Conservation (phyloP, 2,797 vertebrate species). For the Enteromius radiatus region DNA sequence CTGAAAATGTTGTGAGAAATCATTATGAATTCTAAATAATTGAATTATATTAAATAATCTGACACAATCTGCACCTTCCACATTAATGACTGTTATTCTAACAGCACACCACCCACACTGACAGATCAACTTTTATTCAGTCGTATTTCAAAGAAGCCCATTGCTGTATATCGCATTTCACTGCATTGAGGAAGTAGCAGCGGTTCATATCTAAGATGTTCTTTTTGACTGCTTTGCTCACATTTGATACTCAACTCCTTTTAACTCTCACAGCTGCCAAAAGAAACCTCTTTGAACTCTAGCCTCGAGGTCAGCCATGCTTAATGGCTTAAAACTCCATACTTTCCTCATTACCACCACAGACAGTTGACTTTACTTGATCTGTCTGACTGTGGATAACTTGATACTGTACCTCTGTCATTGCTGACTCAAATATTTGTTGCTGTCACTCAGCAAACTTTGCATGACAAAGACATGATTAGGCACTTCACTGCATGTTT, state of each 20-base stretch:
- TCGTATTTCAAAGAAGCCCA: slow-evolving; percentile 24
- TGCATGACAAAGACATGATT: slow-evolving; percentile 6
- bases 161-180: slow-evolving; percentile 17
- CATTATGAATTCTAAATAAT: slow-evolving; percentile 12
- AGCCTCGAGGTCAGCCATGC: slow-evolving; percentile 49
- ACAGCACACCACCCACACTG: slow-evolving; percentile 40
- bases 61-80: slow-evolving; percentile 5
- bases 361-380: slow-evolving; percentile 46
- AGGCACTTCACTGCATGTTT: neutral
- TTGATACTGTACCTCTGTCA: slow-evolving; percentile 43
- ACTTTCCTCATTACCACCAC: slow-evolving; percentile 36
- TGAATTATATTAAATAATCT: slow-evolving; percentile 15
- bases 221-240: slow-evolving; percentile 39
- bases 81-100: slow-evolving; percentile 26
- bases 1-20: neutral
- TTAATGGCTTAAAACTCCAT: slow-evolving; percentile 44
- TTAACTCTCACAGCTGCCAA: slow-evolving; percentile 51
- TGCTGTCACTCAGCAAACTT: slow-evolving; percentile 40
- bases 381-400: slow-evolving; percentile 46
- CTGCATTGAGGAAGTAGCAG: slow-evolving; percentile 13
- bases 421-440: slow-evolving; percentile 34
- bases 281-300: slow-evolving; percentile 51
- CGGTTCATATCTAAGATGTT: slow-evolving; percentile 26
- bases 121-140: slow-evolving; percentile 25
- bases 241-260: slow-evolving; percentile 45